These are phyloP conservation scores for Esox niger DNA, from an alignment of 2,113 vertebrate genomes.

Conservation along the genomic window DNA sequence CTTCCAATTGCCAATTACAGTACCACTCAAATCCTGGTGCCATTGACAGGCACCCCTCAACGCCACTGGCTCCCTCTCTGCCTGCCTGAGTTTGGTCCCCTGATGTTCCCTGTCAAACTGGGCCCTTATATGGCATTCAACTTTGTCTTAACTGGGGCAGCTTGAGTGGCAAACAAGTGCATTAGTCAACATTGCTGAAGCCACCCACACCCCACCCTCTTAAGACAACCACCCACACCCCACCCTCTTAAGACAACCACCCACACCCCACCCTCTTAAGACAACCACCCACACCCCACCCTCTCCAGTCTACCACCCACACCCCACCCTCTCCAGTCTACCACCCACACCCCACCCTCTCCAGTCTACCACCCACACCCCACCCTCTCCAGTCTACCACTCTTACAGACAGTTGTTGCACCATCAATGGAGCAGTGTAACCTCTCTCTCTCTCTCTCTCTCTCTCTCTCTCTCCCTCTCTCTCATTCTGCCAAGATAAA, in stretches of 20 bases:
- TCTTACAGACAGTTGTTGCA: too few relatives aligned
- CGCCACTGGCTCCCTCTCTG: neutral
- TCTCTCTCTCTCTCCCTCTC: neutral
- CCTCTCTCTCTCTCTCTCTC: neutral
- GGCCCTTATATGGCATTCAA: neutral
- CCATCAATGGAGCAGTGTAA: neutral
- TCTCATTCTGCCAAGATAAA: conserved; percentile 1
- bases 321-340: too few relatives aligned
- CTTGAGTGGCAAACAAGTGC: neutral
- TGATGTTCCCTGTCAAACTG: neutral
- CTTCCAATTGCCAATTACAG: neutral
- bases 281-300: too few relatives aligned
- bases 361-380: too few relatives aligned
- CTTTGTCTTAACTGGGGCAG: neutral
- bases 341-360: too few relatives aligned
- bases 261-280: too few relatives aligned
- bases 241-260: too few relatives aligned
- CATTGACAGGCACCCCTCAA: neutral
- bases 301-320: too few relatives aligned
- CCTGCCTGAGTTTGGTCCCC: neutral
- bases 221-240: too few relatives aligned
- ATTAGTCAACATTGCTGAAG: neutral
- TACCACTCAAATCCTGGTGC: neutral
- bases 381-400: too few relatives aligned
- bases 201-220: too few relatives aligned